Base-by-base conservation (phyloP, 2,888 invertebrate species). In the Drosophila villosipedis region DNA sequence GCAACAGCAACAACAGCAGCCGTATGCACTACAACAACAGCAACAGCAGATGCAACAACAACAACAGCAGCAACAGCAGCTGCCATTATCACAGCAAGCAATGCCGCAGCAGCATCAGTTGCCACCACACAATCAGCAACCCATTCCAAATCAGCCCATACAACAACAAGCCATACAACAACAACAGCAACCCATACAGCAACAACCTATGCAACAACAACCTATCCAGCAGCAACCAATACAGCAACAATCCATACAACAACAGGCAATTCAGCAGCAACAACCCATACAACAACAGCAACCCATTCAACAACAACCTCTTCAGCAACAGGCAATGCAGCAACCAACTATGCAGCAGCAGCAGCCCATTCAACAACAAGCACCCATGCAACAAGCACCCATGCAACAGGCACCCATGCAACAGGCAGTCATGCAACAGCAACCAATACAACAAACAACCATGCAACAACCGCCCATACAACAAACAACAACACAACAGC, bases 121-220 rank as follows among this genome's bases (percentile, higher is more conserved):
- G 31, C 83, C 50, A 31, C 66, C 28, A 33, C 25, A 28, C 25
- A 49, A 82, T 49, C 77, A 77, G 61, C 84, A 87, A 63, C 80
- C 82, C 4, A 87, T 90, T 31, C 91, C 92, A 54, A 92, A 92
- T 49, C 92, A 92, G 37, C 66, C 62, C 7, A 63, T 72, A 64
- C 67, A 88, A 37, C 84, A 80, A 16, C 92, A 92, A 47, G 66
- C 58, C 10, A 63, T 71, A 63, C 67, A 88, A 33, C 84, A 80
- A 10, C 85, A 80, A 30, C 28, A 73, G 7, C 71, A 71, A 41
- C 69, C 68, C 9, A 57, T 78, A 0, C 76, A 80, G 30, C 82
- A 89, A 31, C 82, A 82, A 33, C 59, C 54, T 3, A 68, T 33
- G 37, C 73, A 82, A 14, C 82, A 78, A 28, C 92, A 92, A 52